phyloP scores from a whole-genome alignment of 1,140 invertebrate genomes.

The Ceratina japonica region DNA sequence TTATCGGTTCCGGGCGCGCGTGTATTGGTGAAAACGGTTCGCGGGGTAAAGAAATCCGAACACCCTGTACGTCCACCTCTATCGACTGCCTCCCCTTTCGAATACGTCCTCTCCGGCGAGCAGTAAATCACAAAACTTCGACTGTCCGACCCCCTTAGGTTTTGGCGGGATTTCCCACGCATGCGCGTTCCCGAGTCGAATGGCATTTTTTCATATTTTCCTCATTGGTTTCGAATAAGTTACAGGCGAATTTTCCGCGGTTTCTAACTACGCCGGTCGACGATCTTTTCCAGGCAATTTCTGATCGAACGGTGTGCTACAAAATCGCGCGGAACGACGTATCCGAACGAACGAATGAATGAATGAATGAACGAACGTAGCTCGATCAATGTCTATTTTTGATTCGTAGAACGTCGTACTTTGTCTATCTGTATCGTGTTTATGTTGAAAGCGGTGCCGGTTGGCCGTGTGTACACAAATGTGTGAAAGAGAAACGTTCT shows the following conservation, averaged over 20 bases:
- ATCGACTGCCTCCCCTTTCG: constrained; percentile 21
- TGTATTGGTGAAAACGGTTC: constrained; percentile 1
- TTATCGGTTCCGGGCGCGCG: not conserved
- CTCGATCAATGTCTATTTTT: too few species aligned
- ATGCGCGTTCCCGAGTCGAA: constrained; percentile 65
- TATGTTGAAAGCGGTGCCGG: too few species aligned
- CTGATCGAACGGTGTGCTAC: too few species aligned
- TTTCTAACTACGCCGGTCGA: too few species aligned
- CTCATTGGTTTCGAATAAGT: constrained; percentile 15
- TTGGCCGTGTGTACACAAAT: too few species aligned
- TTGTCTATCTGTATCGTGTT: too few species aligned
- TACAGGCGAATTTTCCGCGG: constrained; percentile 19
- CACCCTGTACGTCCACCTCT: constrained; percentile 35
- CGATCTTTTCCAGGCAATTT: too few species aligned
- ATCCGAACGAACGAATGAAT: too few species aligned
- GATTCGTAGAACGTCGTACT: too few species aligned
- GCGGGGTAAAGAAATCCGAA: not conserved
- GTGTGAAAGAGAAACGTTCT: too few species aligned
- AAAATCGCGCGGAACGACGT: too few species aligned
- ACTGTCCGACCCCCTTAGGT: constrained; percentile 55
- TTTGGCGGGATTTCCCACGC: constrained; percentile 77
- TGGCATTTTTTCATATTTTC: constrained; percentile 49
- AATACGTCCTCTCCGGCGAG: constrained; percentile 18
- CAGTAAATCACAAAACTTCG: constrained; percentile 44
- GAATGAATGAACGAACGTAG: too few species aligned